phyloP scores from a whole-genome alignment of 2,888 invertebrate species.

The Apamea monoglypha region DNA sequence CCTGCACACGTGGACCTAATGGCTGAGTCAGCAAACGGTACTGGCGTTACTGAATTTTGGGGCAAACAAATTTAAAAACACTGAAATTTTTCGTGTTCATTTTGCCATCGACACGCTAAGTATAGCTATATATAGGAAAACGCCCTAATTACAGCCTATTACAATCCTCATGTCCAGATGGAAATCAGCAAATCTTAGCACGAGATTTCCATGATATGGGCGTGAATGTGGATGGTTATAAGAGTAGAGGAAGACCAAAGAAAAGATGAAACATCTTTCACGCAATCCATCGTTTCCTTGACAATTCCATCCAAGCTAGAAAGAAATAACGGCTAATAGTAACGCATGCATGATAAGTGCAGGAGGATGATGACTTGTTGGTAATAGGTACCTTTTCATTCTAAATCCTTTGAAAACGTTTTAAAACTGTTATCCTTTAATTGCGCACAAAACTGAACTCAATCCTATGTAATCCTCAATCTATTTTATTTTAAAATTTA shows the following conservation, averaged over 20 bases:
- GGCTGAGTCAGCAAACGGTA: background rate
- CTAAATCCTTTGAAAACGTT: conserved; percentile 1
- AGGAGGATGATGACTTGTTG: background rate
- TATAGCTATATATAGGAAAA: background rate
- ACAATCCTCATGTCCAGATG: too few species aligned
- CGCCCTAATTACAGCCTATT: background rate
- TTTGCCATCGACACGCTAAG: background rate
- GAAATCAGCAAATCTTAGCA: background rate
- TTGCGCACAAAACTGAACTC: conserved; percentile 2
- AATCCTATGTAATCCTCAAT: background rate
- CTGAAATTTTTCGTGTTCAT: background rate
- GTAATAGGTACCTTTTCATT: background rate
- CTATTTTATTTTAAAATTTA: conserved; percentile 37
- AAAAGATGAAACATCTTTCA: background rate
- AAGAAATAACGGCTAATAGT: background rate
- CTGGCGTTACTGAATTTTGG: background rate
- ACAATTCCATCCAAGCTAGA: background rate
- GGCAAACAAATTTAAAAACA: background rate
- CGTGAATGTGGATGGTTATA: background rate
- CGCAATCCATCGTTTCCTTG: too few species aligned
- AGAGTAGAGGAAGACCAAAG: background rate
- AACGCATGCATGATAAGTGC: background rate
- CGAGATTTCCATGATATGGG: background rate
- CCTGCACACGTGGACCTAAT: background rate
- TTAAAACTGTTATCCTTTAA: background rate